Percentiles rank a stretch among this genome's conserved stretches.
Conservation (phyloP, 2,888 invertebrate genomes). For the Sinhomidia bicolor region DNA sequence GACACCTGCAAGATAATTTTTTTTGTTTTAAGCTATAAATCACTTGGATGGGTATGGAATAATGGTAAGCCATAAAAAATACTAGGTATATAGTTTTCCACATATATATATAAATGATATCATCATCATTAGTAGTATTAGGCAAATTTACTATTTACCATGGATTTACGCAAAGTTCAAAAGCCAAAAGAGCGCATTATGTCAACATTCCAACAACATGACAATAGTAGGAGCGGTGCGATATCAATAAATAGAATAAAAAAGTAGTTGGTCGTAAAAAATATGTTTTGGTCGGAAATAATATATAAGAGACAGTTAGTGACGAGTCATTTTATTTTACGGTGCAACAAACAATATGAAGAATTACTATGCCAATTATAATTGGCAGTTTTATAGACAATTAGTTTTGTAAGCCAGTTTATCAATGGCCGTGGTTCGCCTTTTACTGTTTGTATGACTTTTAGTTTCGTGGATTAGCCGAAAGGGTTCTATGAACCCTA, state of each 20-base stretch:
- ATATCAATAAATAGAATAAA: too few species aligned
- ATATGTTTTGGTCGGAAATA: background rate
- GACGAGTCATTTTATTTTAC: background rate
- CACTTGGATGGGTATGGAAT: background rate
- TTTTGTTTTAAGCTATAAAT: background rate
- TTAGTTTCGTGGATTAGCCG: too few species aligned
- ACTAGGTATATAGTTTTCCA: background rate
- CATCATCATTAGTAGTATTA: too few species aligned
- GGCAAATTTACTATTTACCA: background rate
- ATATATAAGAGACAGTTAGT: background rate
- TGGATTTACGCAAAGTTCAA: background rate
- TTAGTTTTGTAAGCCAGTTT: background rate
- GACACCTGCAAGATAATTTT: constrained; percentile 82
- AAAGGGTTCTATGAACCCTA: too few species aligned
- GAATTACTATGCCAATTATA: background rate
- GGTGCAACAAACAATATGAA: too few species aligned
- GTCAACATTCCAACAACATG: background rate
- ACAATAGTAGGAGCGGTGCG: too few species aligned
- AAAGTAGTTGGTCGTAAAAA: background rate
- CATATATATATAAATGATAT: background rate
- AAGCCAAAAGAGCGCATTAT: background rate
- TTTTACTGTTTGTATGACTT: too few species aligned
- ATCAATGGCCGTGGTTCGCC: too few species aligned
- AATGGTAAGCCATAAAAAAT: background rate
- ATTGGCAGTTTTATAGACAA: background rate